Percentiles rank a stretch among this genome's conserved stretches.
Conservation (phyloP, 2,888 invertebrate genomes). For the Criorhina ranunculi region DNA sequence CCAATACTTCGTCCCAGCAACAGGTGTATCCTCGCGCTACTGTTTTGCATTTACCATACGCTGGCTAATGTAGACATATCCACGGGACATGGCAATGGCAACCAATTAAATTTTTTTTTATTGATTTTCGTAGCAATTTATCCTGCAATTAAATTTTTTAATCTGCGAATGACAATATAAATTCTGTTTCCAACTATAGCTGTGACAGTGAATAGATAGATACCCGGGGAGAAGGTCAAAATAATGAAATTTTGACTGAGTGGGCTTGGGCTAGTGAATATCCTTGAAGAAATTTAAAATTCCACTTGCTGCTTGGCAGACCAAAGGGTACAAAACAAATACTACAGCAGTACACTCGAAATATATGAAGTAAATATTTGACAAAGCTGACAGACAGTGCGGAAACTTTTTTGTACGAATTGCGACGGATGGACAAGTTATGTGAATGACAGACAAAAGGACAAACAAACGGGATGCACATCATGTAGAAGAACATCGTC, state of each 20-base stretch:
- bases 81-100: conserved; percentile 69
- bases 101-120: conserved; percentile 45
- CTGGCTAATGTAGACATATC: conserved; percentile 67
- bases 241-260: not conserved
- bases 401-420: conserved; percentile 37
- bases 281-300: conserved; percentile 21
- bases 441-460: conserved; percentile 50
- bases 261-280: not conserved
- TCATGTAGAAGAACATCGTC: conserved; percentile 51
- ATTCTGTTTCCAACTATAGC: conserved; percentile 34
- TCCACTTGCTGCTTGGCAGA: conserved; percentile 29
- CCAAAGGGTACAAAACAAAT: conserved; percentile 41
- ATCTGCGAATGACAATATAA: conserved; percentile 61
- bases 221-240: not conserved
- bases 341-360: conserved; percentile 28
- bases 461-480: conserved; percentile 58
- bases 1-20: conserved; percentile 34
- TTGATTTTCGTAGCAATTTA: conserved; percentile 48
- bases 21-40: conserved; percentile 58
- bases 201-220: conserved; percentile 10
- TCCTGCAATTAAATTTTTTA: conserved; percentile 63
- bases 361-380: conserved; percentile 68
- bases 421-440: conserved; percentile 13
- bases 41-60: conserved; percentile 49
- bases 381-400: conserved; percentile 52